A percentile compares a stretch with the other conserved stretches of the same genome.
Conservation (phyloP, 2,113 vertebrate species). For the Etia nguti region DNA sequence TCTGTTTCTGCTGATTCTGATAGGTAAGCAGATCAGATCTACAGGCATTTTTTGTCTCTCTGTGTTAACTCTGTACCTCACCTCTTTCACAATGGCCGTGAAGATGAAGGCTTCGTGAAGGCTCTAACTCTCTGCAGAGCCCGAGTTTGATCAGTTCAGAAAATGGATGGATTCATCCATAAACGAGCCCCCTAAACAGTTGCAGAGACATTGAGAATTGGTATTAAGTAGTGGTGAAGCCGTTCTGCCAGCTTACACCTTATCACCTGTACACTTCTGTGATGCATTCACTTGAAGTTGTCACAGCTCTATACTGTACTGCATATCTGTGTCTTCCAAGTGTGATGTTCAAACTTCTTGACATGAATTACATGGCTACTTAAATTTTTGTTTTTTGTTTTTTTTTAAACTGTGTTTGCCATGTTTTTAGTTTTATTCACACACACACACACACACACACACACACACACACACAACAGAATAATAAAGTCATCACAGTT, state of each 20-base stretch:
- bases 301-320: too few relatives aligned
- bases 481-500: accelerated
- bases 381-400: too few relatives aligned
- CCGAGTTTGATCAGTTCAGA: not conserved
- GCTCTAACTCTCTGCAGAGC: not conserved
- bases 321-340: too few relatives aligned
- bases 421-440: not conserved
- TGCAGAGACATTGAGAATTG: too few relatives aligned
- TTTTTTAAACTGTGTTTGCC: accelerated
- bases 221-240: too few relatives aligned
- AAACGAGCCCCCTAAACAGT: too few relatives aligned
- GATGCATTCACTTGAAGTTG: too few relatives aligned
- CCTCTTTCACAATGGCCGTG: accelerated
- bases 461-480: accelerated
- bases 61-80: accelerated
- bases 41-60: not conserved
- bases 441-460: not conserved
- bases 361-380: too few relatives aligned
- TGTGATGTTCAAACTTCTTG: too few relatives aligned
- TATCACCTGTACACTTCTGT: too few relatives aligned
- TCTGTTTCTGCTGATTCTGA: not conserved
- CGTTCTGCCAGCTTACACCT: too few relatives aligned
- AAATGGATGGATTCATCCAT: not conserved
- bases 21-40: accelerated
- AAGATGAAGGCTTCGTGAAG: accelerated